A percentile compares a stretch with the other conserved stretches of the same genome.
Conservation (phyloP, 2,888 invertebrate genomes). For the Schrankia costaestrigalis region DNA sequence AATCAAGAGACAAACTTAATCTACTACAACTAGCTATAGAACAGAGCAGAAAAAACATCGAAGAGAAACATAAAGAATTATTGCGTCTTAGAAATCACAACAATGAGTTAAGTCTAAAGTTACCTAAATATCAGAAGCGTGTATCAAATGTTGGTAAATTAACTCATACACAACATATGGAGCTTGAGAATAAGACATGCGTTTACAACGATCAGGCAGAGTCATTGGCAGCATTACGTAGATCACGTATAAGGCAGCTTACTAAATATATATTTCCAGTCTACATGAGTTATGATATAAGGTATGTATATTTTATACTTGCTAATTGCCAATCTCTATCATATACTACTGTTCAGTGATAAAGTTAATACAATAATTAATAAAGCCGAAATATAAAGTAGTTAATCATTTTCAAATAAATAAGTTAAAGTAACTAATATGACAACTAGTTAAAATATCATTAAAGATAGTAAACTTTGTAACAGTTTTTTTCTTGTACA, state of each 20-base stretch:
- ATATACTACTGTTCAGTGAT: too few relatives aligned
- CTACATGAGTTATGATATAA: conserved; percentile 67
- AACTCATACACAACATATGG: conserved; percentile 52
- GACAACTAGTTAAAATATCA: too few relatives aligned
- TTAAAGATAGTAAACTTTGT: too few relatives aligned
- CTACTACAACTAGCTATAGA: conserved; percentile 68
- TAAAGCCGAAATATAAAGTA: too few relatives aligned
- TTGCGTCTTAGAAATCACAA: conserved; percentile 51
- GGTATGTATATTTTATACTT: conserved; percentile 39
- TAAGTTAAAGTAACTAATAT: too few relatives aligned
- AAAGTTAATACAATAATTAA: too few relatives aligned
- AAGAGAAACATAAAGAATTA: conserved; percentile 51
- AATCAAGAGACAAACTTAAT: conserved; percentile 64
- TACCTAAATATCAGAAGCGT: conserved; percentile 69
- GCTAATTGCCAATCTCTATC: too few relatives aligned
- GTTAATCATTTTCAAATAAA: too few relatives aligned
- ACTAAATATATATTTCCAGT: conserved; percentile 75
- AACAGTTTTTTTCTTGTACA: too few relatives aligned
- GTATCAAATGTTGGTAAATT: conserved; percentile 61
- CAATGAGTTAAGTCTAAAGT: conserved; percentile 56
- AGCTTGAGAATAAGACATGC: conserved; percentile 53
- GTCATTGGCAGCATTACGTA: conserved; percentile 53
- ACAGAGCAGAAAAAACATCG: conserved; percentile 59
- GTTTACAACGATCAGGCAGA: conserved; percentile 55
- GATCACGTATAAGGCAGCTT: conserved; percentile 67